Percentiles rank a stretch among this genome's conserved stretches.
phyloP scores from a whole-genome alignment of 2,888 invertebrate species.

The Andrena fulva region DNA sequence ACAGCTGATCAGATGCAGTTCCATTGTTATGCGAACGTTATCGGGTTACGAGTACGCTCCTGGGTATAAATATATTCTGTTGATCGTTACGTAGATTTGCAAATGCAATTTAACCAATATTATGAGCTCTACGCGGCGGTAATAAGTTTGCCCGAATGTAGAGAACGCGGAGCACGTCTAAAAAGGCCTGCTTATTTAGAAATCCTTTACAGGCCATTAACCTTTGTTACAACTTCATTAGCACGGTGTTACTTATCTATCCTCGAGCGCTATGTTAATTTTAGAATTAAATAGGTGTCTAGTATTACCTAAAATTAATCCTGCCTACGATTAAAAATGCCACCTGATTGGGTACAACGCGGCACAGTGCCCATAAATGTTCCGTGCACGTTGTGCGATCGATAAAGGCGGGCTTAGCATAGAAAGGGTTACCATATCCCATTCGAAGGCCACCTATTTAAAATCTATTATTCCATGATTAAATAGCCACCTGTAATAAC shows the following conservation, averaged over 20 bases:
- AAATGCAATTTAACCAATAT: conserved; percentile 25
- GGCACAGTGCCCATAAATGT: neutral
- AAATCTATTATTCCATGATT: neutral
- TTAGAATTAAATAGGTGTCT: too few relatives aligned
- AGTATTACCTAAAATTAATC: too few relatives aligned
- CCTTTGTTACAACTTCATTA: neutral
- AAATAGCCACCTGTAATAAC: too few relatives aligned
- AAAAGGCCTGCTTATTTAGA: too few relatives aligned
- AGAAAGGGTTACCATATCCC: neutral
- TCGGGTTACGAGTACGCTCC: conserved; percentile 16
- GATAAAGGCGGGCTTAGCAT: neutral
- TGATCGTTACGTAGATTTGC: neutral
- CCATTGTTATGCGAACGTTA: conserved; percentile 20
- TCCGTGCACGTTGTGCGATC: neutral
- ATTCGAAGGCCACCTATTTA: neutral
- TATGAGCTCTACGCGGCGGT: neutral
- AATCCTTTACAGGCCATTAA: neutral
- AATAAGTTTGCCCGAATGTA: too few relatives aligned
- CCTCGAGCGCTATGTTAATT: too few relatives aligned
- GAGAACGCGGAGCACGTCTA: too few relatives aligned
- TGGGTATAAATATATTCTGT: neutral
- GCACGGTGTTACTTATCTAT: too few relatives aligned
- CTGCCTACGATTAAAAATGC: neutral
- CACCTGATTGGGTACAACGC: neutral
- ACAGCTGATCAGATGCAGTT: conserved; percentile 4